Base-by-base conservation (phyloP, 2,113 vertebrate species). In the Miniopterus natalensis region DNA sequence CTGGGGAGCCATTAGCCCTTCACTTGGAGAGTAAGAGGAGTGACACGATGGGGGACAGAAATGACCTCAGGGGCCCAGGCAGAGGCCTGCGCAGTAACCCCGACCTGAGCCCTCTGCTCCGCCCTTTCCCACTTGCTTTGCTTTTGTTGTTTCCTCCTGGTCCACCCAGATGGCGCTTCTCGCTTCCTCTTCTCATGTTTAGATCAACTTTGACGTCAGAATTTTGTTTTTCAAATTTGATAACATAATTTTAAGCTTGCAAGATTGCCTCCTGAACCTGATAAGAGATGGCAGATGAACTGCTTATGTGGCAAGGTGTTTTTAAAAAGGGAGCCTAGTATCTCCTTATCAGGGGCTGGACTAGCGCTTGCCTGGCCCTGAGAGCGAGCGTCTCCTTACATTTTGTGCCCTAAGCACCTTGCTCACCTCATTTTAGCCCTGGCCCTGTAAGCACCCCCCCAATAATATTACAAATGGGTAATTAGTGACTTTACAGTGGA, bases 211-310 rank as follows among this genome's bases (percentile, higher is more conserved):
- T 53, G 59, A 88, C 61, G 51, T 27, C 23, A 70, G 85, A 68
- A 27, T 70, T 84, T 84, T 73, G 47, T 49, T 73, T 93, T 78
- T 21, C 45, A 89, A 75, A 83, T 65, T 55, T 93, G 53, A 57
- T 42, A 81, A 61, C 45, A 42, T 70, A 70, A 75, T 70, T 57
- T 71, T 88, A 73, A 84, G 61, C 84, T 90, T 83, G 63, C 47
- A 80, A 49, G 59, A 25, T 65, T 88, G 94, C 59, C 53, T 95
- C 40, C 66, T 51, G 49, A 84, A 36, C 57, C 53, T 7, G 6
- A 29, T 45, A 78, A 85, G 80, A 84, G 40, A 84, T 14, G 17
- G 25, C 71, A 71, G 27, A 15, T 68, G 63, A 84, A 63, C 70
- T 68, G 55, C 29, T 92, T 84, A 68, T 27, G 18, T 36, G 11